These are phyloP conservation scores for Arbacia lixula DNA, from an alignment of 53 echinoderm and acorn worm genomes.

Conservation along the genomic window DNA sequence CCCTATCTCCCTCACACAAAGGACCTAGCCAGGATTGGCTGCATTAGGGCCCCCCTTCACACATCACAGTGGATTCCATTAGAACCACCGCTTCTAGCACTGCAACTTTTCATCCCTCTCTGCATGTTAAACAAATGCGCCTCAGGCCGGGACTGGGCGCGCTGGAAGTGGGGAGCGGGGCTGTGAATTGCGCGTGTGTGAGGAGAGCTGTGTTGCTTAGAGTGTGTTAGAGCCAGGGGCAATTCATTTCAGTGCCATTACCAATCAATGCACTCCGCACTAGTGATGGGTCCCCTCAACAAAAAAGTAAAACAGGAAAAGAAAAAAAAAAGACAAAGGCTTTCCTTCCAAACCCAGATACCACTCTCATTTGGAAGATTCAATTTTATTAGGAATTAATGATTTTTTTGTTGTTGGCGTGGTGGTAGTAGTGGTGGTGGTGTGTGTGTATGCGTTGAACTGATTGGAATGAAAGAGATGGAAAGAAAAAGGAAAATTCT, in stretches of 20 bases:
- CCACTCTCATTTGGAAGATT: conserved; percentile 7
- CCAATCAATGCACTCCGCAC: conserved; percentile 45
- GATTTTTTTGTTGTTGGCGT: conserved; percentile 38
- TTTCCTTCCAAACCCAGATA: background rate
- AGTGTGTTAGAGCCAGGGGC: conserved; percentile 8
- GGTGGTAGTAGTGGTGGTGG: no score
- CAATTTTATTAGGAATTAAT: conserved; percentile 40
- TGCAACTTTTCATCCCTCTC: background rate
- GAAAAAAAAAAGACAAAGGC: conserved; percentile 10
- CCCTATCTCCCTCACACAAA: no score
- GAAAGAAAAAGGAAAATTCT: no score
- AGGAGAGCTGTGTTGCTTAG: background rate
- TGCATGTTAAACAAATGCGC: no score
- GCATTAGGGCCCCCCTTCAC: background rate
- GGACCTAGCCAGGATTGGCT: no score
- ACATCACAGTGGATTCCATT: background rate
- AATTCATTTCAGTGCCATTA: conserved; percentile 33
- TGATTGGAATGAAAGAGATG: no score
- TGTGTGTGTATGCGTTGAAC: no score
- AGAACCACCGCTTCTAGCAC: background rate
- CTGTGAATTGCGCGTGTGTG: no score
- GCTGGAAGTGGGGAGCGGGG: no score
- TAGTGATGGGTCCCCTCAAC: no score
- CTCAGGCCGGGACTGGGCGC: no score
- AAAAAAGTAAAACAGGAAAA: no score